Percentiles rank a stretch among this genome's conserved stretches.
Evolutionary conservation across 2,797 vertebrate genomes (phyloP).

Genomic region (Aplochiton taeniatus): DNA sequence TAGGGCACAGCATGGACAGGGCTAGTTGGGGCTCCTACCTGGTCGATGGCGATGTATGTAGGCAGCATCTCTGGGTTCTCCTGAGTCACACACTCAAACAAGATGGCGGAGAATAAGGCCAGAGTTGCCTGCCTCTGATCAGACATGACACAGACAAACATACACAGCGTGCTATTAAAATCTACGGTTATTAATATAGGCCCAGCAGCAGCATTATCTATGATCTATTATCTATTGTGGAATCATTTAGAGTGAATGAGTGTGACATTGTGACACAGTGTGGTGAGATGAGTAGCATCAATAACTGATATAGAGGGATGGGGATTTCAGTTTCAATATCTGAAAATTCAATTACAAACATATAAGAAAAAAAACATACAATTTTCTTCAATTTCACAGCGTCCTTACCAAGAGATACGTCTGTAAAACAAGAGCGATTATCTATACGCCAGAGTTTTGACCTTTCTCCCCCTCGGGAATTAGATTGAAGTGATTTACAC

Average conservation of each 20-base stretch:
- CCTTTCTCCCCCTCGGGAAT: conserved; percentile 24
- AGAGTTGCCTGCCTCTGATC: conserved; percentile 84
- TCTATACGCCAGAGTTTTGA: conserved; percentile 7
- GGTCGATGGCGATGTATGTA: conserved; percentile 93
- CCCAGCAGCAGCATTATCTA: background rate
- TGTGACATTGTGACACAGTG: no score
- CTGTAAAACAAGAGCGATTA: conserved; percentile 25
- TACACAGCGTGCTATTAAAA: background rate
- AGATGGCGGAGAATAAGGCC: conserved; percentile 90
- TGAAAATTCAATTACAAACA: conserved; percentile 41
- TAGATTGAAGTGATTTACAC: conserved; percentile 41
- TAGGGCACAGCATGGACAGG: background rate
- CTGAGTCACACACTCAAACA: conserved; percentile 95
- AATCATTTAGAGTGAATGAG: background rate
- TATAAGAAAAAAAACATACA: conserved; percentile 13
- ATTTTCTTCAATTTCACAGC: conserved; percentile 35
- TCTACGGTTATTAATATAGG: no score
- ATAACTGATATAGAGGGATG: background rate
- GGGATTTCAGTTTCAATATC: background rate
- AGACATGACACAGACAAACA: conserved; percentile 1
- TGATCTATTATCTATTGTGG: background rate
- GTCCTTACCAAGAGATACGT: conserved; percentile 9
- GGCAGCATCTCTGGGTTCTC: conserved; percentile 98
- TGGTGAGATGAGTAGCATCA: background rate
- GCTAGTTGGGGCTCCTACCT: conserved; percentile 73